phyloP scores from a whole-genome alignment of 2,888 invertebrate genomes.

The Sesamia inferens region DNA sequence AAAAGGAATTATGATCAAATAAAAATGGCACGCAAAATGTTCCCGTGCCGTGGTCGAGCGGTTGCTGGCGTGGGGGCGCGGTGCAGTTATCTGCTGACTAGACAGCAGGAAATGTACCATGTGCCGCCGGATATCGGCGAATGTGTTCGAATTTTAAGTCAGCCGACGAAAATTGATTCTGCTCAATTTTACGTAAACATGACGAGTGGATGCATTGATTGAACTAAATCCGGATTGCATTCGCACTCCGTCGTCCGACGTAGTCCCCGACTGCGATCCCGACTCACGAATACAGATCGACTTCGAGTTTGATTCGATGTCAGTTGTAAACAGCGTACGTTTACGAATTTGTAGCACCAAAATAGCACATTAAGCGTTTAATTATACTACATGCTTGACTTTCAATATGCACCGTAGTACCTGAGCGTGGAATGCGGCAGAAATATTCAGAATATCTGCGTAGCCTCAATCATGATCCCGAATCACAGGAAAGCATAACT shows the following conservation, averaged over 20 bases:
- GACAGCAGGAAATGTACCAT: slow-evolving; percentile 79
- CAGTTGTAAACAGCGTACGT: slow-evolving; percentile 33
- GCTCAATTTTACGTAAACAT: slow-evolving; percentile 77
- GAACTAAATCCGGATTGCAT: slow-evolving; percentile 72
- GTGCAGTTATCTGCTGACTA: slow-evolving; percentile 65
- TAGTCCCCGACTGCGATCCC: slow-evolving; percentile 55
- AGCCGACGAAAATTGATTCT: slow-evolving; percentile 78
- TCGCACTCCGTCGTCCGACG: slow-evolving; percentile 65
- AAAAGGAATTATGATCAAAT: slow-evolving; percentile 86
- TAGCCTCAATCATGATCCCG: slow-evolving; percentile 50
- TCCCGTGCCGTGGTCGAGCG: slow-evolving; percentile 56
- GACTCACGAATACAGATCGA: slow-evolving; percentile 50
- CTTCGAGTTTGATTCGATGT: slow-evolving; percentile 50
- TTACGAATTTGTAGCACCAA: slow-evolving; percentile 31
- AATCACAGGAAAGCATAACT: slow-evolving; percentile 53
- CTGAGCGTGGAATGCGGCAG: slow-evolving; percentile 48
- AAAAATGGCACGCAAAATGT: slow-evolving; percentile 78
- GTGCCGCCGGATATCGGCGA: slow-evolving; percentile 79
- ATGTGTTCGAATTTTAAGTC: slow-evolving; percentile 82
- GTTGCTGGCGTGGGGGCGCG: slow-evolving; percentile 38
- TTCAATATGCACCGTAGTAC: slow-evolving; percentile 49
- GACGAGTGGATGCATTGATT: slow-evolving; percentile 75
- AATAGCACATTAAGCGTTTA: slow-evolving; percentile 45
- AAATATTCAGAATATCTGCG: slow-evolving; percentile 57
- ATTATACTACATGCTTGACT: slow-evolving; percentile 53